Conservation (phyloP, 1,140 invertebrate genomes). For the Drosophila ficusphila region DNA sequence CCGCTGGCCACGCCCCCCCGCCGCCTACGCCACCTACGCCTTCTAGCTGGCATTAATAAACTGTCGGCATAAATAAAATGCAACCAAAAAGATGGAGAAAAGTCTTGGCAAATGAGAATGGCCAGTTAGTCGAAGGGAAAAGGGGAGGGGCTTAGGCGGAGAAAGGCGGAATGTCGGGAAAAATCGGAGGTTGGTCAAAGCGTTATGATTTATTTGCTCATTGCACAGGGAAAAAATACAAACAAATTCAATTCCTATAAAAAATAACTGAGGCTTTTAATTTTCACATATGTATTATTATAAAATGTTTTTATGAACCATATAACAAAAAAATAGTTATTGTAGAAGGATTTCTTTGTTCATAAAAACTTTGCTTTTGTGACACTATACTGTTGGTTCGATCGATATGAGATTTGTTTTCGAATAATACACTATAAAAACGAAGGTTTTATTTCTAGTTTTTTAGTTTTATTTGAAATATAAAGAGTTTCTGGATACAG, state of each 20-base stretch:
- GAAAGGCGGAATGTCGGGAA: neutral
- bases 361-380: too few species aligned
- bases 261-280: too few species aligned
- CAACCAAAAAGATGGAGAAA: slow-evolving; percentile 39
- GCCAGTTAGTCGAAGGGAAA: slow-evolving; percentile 3
- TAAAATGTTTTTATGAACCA: too few species aligned
- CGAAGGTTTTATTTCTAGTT: too few species aligned
- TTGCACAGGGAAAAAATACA: neutral
- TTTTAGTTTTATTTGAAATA: too few species aligned
- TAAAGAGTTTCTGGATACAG: too few species aligned
- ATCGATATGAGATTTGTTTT: too few species aligned
- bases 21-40: slow-evolving; percentile 17
- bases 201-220: slow-evolving; percentile 72
- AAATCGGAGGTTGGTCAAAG: slow-evolving; percentile 10
- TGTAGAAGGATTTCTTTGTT: too few species aligned
- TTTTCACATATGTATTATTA: too few species aligned
- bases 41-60: slow-evolving; percentile 71
- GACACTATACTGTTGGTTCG: too few species aligned
- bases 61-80: slow-evolving; percentile 80
- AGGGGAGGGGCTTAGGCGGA: slow-evolving; percentile 17
- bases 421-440: too few species aligned
- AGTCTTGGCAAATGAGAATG: slow-evolving; percentile 46
- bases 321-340: too few species aligned
- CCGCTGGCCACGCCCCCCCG: slow-evolving; percentile 15
- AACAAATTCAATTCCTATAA: neutral